These are phyloP conservation scores for Nothocercus julius DNA, from an alignment of 2,113 vertebrate species.

Conservation along the genomic window DNA sequence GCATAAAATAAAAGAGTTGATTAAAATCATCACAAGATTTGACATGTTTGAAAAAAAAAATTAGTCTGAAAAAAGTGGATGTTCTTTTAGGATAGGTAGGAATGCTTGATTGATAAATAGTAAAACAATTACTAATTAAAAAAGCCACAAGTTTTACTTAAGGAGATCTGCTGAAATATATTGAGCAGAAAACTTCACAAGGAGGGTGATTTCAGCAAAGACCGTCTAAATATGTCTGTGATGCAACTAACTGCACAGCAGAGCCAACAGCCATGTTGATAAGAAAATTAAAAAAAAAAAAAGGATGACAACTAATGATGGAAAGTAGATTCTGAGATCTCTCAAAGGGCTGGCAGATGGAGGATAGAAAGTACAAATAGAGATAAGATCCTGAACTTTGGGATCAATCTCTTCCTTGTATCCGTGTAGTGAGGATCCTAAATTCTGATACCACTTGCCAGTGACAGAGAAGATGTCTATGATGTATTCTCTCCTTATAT, in stretches of 20 bases:
- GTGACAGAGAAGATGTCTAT: background rate
- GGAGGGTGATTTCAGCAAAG: background rate
- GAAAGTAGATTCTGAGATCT: background rate
- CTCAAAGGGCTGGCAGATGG: background rate
- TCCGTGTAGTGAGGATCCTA: background rate
- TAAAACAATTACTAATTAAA: background rate
- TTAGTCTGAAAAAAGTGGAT: background rate
- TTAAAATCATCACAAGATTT: background rate
- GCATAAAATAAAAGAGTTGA: background rate
- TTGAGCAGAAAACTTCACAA: background rate
- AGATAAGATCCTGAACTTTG: background rate
- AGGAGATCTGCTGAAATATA: background rate
- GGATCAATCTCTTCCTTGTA: background rate
- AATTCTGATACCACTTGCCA: background rate
- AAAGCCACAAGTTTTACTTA: background rate
- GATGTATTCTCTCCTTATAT: background rate
- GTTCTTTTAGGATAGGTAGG: background rate
- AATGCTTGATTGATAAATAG: background rate
- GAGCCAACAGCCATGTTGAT: background rate
- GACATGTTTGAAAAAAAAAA: background rate
- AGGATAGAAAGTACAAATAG: background rate
- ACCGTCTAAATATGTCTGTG: background rate
- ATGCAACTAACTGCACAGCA: background rate
- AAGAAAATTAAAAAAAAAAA: background rate
- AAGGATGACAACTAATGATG: background rate